Conservation (phyloP, 2,797 vertebrate species). For the Hippopotamyrus pictus region DNA sequence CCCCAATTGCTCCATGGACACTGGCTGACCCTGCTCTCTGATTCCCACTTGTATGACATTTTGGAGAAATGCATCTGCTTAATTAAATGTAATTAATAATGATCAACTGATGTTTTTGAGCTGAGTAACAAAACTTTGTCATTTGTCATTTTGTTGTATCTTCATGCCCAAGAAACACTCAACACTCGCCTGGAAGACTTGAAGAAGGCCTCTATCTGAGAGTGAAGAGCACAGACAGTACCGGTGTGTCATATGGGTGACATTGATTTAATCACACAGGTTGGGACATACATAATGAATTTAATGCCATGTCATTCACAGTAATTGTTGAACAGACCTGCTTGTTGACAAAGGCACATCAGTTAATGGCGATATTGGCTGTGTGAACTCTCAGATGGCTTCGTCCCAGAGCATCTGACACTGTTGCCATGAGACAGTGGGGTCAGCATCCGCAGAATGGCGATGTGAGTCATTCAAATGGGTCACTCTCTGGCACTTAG, state of each 20-base stretch:
- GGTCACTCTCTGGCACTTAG: not conserved
- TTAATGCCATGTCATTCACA: not conserved
- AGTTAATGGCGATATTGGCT: not conserved
- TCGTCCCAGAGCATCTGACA: not conserved
- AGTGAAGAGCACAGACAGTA: not conserved
- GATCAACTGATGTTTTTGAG: slow-evolving; percentile 9
- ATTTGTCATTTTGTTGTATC: not conserved
- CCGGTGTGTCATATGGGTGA: not conserved
- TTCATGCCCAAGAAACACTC: slow-evolving; percentile 2
- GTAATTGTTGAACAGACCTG: not conserved
- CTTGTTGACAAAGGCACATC: not conserved
- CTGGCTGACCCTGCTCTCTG: not conserved
- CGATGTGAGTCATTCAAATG: not conserved
- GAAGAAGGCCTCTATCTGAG: not conserved
- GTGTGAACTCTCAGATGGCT: not conserved
- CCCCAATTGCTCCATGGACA: not conserved
- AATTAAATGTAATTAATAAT: not conserved
- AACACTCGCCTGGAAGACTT: not conserved
- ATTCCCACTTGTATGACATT: not conserved
- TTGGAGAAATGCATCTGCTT: not conserved
- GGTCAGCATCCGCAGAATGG: not conserved
- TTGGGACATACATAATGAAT: not conserved
- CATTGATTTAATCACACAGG: not conserved
- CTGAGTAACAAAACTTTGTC: not conserved
- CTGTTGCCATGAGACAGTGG: not conserved